Percentiles rank a stretch among this genome's conserved stretches.
phyloP scores from a whole-genome alignment of 2,888 invertebrate genomes.

The Campoletis raptor region DNA sequence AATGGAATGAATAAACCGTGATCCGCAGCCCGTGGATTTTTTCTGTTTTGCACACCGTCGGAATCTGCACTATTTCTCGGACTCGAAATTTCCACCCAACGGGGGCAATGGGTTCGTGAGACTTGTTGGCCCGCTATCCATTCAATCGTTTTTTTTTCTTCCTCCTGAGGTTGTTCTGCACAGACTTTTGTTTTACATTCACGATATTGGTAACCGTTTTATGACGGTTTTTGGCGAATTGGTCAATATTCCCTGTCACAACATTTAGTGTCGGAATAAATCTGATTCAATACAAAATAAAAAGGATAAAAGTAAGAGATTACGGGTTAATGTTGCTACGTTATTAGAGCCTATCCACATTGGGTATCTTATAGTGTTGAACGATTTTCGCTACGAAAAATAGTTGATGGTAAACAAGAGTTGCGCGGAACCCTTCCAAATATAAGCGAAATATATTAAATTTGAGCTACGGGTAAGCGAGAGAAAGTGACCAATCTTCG shows the following conservation, averaged over 20 bases:
- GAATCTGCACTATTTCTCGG: constrained; percentile 32
- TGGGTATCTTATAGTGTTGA: too few relatives aligned
- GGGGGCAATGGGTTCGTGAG: constrained; percentile 54
- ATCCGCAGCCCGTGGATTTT: constrained; percentile 29
- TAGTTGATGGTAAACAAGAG: too few relatives aligned
- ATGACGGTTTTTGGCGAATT: not conserved
- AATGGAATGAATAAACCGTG: constrained; percentile 50
- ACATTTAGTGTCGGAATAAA: not conserved
- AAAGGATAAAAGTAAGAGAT: not conserved
- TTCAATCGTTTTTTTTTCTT: constrained; percentile 13
- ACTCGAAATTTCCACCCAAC: constrained; percentile 27
- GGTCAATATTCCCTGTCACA: not conserved
- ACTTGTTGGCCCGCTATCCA: not conserved
- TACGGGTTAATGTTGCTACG: not conserved
- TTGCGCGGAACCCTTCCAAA: too few relatives aligned
- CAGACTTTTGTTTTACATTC: not conserved
- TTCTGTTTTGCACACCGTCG: constrained; percentile 28
- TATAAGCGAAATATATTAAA: too few relatives aligned
- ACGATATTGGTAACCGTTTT: not conserved
- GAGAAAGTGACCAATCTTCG: not conserved
- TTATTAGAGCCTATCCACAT: too few relatives aligned
- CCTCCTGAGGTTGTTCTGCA: not conserved
- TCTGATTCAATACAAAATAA: not conserved
- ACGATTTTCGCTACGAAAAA: too few relatives aligned
- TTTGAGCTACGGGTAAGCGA: not conserved